Conservation (phyloP, 2,888 invertebrate species). For the Volucella zonaria region DNA sequence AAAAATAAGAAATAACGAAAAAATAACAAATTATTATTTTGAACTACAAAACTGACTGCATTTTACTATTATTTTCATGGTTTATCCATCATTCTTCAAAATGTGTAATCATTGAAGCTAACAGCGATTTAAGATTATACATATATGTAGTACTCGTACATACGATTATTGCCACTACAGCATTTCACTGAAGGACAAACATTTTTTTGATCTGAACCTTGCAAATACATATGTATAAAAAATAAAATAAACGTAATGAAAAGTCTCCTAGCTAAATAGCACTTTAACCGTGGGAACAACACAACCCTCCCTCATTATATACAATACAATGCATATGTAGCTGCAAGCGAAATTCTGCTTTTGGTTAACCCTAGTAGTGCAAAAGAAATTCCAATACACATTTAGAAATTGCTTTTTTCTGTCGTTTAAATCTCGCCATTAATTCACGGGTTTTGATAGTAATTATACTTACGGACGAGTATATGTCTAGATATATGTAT, state of each 20-base stretch:
- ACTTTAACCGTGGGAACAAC: conserved; percentile 51
- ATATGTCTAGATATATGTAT: conserved; percentile 21
- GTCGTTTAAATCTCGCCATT: conserved; percentile 25
- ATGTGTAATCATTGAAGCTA: too few relatives aligned
- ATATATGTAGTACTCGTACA: too few relatives aligned
- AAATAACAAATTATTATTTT: too few relatives aligned
- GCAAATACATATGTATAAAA: too few relatives aligned
- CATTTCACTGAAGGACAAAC: too few relatives aligned
- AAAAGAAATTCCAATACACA: conserved; percentile 44
- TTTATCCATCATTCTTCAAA: too few relatives aligned
- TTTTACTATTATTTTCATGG: too few relatives aligned
- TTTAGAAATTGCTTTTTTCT: conserved; percentile 13
- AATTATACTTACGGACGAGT: conserved; percentile 8
- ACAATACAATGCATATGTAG: background rate
- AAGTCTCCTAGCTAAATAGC: conserved; percentile 10
- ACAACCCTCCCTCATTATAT: conserved; percentile 51
- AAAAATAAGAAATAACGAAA: too few relatives aligned
- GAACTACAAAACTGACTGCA: too few relatives aligned
- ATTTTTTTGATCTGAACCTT: too few relatives aligned
- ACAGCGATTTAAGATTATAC: too few relatives aligned
- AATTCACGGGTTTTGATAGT: conserved; percentile 10
- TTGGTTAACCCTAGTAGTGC: conserved; percentile 31
- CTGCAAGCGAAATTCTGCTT: conserved; percentile 8
- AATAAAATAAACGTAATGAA: background rate
- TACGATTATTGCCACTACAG: too few relatives aligned